A percentile compares a stretch with the other conserved stretches of the same genome.
Evolutionary conservation across 2,888 invertebrate species (phyloP).

Genomic region (Hanleya hanleyi): DNA sequence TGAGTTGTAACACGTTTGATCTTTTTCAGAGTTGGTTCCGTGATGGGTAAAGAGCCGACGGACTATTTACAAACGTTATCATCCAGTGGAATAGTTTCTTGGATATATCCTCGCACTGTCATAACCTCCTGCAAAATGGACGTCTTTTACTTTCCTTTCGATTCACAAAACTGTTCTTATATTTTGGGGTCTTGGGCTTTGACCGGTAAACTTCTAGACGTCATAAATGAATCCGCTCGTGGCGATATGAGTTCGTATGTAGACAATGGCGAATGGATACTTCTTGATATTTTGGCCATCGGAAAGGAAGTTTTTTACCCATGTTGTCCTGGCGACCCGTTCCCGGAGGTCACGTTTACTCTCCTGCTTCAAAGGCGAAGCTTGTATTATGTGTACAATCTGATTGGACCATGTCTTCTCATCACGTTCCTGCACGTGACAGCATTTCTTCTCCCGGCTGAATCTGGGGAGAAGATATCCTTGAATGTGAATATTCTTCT

Average conservation of each 20-base stretch:
- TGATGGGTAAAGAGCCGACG: background rate
- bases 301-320: constrained; percentile 3
- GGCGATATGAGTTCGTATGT: constrained; percentile 6
- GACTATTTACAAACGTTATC: background rate
- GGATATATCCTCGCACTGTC: background rate
- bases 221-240: background rate
- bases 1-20: too few species aligned
- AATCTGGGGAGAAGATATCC: constrained; percentile 46
- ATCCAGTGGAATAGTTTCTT: background rate
- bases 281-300: background rate
- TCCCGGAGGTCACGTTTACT: constrained; percentile 21
- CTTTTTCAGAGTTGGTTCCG: background rate
- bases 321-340: constrained; percentile 22
- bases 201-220: background rate
- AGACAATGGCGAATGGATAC: constrained; percentile 22
- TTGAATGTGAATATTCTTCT: constrained; percentile 43
- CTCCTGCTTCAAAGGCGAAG: constrained; percentile 21
- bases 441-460: constrained; percentile 43
- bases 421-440: constrained; percentile 34
- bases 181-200: constrained; percentile 15
- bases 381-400: constrained; percentile 45
- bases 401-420: constrained; percentile 47
- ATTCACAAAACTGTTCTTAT: constrained; percentile 16
- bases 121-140: constrained; percentile 9
- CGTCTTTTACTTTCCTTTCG: constrained; percentile 1